Conservation (phyloP, 2,113 vertebrate species). For the Numenius arquata region DNA sequence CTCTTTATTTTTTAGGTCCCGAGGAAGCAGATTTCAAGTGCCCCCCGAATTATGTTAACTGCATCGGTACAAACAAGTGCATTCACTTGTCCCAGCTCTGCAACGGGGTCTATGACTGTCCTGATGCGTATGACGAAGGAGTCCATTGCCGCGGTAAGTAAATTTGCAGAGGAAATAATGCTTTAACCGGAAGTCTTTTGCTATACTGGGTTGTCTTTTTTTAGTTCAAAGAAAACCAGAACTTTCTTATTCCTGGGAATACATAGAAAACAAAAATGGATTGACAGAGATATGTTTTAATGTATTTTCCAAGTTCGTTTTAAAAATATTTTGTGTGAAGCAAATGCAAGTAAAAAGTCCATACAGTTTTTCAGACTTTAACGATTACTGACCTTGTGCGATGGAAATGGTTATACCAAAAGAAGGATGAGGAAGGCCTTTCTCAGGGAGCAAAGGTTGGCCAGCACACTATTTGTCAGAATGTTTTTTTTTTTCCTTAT, state of each 20-base stretch:
- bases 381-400: neutral
- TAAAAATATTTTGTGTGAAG: neutral
- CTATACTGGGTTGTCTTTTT: neutral
- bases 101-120: conserved; percentile 88
- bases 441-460: neutral
- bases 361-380: neutral
- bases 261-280: neutral
- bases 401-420: neutral
- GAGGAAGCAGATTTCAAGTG: conserved; percentile 84
- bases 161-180: neutral
- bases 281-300: neutral
- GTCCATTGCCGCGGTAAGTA: conserved; percentile 91
- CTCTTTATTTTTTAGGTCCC: conserved; percentile 75
- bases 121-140: conserved; percentile 91
- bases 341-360: neutral
- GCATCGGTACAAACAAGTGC: conserved; percentile 85
- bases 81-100: conserved; percentile 94
- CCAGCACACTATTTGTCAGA: neutral
- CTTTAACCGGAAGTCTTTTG: neutral
- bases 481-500: neutral
- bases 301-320: neutral
- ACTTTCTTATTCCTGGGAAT: neutral
- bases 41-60: conserved; percentile 86
- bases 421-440: neutral
- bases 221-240: neutral